Base-by-base conservation (phyloP, 2,888 invertebrate genomes). In the Corythucha ciliata region DNA sequence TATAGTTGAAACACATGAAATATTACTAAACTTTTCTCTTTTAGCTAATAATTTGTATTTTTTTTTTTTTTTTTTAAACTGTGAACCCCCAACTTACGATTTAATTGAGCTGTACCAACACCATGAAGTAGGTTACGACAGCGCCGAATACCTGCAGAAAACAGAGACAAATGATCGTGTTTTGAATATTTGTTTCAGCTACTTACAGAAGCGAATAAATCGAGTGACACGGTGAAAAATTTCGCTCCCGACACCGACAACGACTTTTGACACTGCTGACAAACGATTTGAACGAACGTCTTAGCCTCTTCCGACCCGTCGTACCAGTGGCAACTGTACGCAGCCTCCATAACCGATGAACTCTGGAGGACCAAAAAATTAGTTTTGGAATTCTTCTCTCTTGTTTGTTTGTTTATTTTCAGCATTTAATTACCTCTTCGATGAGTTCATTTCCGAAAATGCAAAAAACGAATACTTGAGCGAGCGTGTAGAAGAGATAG, bases 121-220 rank as follows among this genome's bases (percentile, higher is more conserved):
- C 88, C 88, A 89, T 88, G 75, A 89, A 89, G 70, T 89, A 88
- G 24, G 88, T 89, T 1, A 89, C 88, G 4, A 85, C 83, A 32
- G 88, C 88, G 57, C 88, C 88, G 29, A 89, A 75, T 10, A 89
- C 88, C 87, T 88, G 67, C 52, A 69, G 55, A 58, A n/a, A n/a
- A n/a, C n/a, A n/a, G n/a, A n/a, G n/a, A n/a, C n/a, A n/a, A n/a
- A n/a, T n/a, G n/a, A n/a, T n/a, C n/a, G n/a, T n/a, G n/a, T n/a
- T n/a, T n/a, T n/a, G n/a, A n/a, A n/a, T n/a, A n/a, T n/a, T n/a
- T n/a, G n/a, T n/a, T n/a, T n/a, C n/a, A n/a, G 16, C 2, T 3
- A 71, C 79, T 75, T 72, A 88, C 88, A 69, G 88, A 88, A 63
- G 88, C 88, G 63, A 89, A 89, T 61, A 89, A 70, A 75, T 88